A percentile compares a stretch with the other conserved stretches of the same genome.
Evolutionary conservation across 2,113 vertebrate species (phyloP).

Genomic region (Phaethornis superciliosus): DNA sequence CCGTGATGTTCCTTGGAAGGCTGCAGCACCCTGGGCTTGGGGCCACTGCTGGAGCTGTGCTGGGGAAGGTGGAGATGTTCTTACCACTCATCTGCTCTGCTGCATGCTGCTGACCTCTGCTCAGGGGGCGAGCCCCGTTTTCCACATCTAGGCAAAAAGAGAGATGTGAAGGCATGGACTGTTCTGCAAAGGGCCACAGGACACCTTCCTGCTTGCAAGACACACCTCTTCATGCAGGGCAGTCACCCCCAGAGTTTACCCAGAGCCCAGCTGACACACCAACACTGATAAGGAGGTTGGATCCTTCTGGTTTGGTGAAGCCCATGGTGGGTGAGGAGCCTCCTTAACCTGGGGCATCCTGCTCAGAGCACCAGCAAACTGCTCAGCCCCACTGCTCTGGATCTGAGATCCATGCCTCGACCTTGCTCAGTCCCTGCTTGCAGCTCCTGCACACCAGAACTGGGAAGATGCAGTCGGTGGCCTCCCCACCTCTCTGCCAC

Average conservation of each 20-base stretch:
- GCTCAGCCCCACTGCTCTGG: not conserved
- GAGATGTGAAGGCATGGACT: accelerated
- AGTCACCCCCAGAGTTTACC: not conserved
- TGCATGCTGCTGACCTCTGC: not conserved
- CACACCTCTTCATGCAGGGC: accelerated
- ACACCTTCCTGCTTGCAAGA: not conserved
- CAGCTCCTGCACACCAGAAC: not conserved
- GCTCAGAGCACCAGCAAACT: not conserved
- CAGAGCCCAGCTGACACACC: accelerated
- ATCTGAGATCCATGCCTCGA: too few species aligned
- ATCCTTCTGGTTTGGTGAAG: not conserved
- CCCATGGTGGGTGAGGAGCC: not conserved
- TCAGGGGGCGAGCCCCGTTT: not conserved
- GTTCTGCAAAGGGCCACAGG: accelerated
- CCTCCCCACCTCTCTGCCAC: not conserved
- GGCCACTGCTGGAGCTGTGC: slow-evolving; percentile 67
- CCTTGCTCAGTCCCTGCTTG: not conserved
- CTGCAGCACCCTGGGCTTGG: slow-evolving; percentile 51
- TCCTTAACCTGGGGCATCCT: too few species aligned
- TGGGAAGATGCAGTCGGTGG: not conserved
- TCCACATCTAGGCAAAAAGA: slow-evolving; percentile 67
- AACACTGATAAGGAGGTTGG: accelerated
- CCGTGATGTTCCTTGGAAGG: slow-evolving; percentile 46
- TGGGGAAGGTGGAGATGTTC: slow-evolving; percentile 36
- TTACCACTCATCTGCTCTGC: not conserved